Percentiles rank a stretch among this genome's conserved stretches.
Evolutionary conservation across 2,888 invertebrate species (phyloP).

Genomic region (Petrolisthes manimaculis): DNA sequence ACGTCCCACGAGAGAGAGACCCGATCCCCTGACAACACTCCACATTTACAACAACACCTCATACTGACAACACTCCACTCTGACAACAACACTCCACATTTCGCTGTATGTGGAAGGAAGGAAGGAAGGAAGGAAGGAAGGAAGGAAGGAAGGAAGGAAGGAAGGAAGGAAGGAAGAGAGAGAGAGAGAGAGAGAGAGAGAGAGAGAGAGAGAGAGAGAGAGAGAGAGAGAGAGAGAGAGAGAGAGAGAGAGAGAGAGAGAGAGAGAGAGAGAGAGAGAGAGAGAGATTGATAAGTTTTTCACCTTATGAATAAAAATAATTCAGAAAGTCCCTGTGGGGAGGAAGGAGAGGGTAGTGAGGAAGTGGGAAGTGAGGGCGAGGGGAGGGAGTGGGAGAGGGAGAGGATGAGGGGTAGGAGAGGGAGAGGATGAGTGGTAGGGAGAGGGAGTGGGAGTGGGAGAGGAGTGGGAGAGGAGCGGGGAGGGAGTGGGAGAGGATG

Average conservation of each 20-base stretch:
- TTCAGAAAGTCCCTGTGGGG: neutral
- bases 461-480: too few relatives aligned
- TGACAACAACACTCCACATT: too few relatives aligned
- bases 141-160: neutral
- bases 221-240: slow-evolving; percentile 15
- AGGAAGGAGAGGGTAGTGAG: slow-evolving; percentile 13
- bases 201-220: neutral
- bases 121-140: neutral
- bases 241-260: slow-evolving; percentile 18
- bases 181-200: slow-evolving; percentile 1
- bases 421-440: neutral
- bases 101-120: neutral
- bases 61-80: too few relatives aligned
- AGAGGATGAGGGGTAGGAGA: neutral
- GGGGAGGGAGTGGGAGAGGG: neutral
- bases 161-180: neutral
- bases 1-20: too few relatives aligned
- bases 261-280: slow-evolving; percentile 16
- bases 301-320: neutral
- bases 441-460: neutral
- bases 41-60: too few relatives aligned
- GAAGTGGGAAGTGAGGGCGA: neutral
- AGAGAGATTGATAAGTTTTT: neutral
- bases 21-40: too few relatives aligned
- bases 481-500: too few relatives aligned